Conservation (phyloP, 1,140 invertebrate genomes). For the Alviniconcha marisindica region DNA sequence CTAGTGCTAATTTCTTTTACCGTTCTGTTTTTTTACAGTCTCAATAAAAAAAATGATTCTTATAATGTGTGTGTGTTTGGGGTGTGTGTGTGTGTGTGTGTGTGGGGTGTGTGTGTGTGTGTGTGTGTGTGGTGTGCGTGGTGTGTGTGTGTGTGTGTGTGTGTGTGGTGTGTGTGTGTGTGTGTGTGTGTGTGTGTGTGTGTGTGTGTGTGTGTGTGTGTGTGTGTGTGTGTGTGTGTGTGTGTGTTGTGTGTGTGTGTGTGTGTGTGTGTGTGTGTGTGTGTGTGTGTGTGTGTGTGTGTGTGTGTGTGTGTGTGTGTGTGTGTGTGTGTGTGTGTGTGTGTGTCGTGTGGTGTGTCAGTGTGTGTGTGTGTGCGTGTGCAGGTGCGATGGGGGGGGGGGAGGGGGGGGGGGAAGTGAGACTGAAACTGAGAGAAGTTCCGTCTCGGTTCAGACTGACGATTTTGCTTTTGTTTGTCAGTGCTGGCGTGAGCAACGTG, state of each 20-base stretch:
- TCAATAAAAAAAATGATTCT: no score
- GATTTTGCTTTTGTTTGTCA: background rate
- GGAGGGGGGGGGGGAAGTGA: no score
- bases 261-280: background rate
- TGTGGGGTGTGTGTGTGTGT: no score
- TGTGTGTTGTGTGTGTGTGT: background rate
- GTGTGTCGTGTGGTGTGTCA: background rate
- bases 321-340: background rate
- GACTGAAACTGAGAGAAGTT: background rate
- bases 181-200: slow-evolving; percentile 14
- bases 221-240: background rate
- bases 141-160: no score
- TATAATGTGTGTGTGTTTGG: no score
- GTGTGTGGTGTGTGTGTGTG: slow-evolving; percentile 11
- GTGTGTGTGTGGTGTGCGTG: no score
- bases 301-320: background rate
- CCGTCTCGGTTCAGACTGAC: background rate
- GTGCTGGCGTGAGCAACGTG: background rate
- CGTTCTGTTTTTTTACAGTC: no score
- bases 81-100: no score
- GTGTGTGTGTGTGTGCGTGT: slow-evolving; percentile 6
- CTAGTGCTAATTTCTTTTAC: no score
- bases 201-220: slow-evolving; percentile 18
- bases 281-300: background rate
- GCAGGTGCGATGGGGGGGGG: background rate